Percentiles rank a stretch among this genome's conserved stretches.
Evolutionary conservation across 1,140 invertebrate species (phyloP).

Genomic region (Eufriesea mexicana): DNA sequence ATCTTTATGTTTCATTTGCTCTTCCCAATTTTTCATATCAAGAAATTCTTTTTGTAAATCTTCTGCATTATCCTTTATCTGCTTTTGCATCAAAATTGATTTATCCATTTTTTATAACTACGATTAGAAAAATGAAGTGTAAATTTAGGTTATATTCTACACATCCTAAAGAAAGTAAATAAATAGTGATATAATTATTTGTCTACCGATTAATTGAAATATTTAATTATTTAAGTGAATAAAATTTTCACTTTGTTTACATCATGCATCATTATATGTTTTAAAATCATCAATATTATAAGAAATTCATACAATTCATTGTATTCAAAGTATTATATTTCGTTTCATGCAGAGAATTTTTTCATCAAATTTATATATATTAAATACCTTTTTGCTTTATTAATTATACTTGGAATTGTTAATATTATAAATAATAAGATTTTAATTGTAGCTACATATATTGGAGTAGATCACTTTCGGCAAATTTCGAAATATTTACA

Average conservation of each 20-base stretch:
- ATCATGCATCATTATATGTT: background rate
- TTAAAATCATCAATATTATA: background rate
- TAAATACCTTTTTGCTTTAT: background rate
- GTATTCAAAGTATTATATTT: background rate
- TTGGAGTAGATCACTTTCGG: background rate
- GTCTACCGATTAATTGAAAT: background rate
- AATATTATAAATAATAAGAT: background rate
- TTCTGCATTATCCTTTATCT: slow-evolving; percentile 88
- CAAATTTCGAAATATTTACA: background rate
- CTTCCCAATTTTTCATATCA: slow-evolving; percentile 92
- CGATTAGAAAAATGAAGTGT: background rate
- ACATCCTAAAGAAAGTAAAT: background rate
- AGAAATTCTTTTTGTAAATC: slow-evolving; percentile 88
- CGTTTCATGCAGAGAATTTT: background rate
- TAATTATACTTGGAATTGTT: too few species aligned
- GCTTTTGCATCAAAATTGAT: slow-evolving; percentile 86
- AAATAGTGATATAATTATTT: background rate
- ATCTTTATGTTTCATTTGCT: slow-evolving; percentile 92
- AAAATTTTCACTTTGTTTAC: background rate
- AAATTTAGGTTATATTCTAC: slow-evolving; percentile 1
- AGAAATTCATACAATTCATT: background rate
- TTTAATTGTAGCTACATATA: background rate
- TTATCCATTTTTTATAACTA: slow-evolving; percentile 69
- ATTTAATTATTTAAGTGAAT: background rate
- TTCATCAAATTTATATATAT: background rate